Evolutionary conservation across 64 coral and sea anemone species (phyloP).

Genomic region (Montipora foliosa): DNA sequence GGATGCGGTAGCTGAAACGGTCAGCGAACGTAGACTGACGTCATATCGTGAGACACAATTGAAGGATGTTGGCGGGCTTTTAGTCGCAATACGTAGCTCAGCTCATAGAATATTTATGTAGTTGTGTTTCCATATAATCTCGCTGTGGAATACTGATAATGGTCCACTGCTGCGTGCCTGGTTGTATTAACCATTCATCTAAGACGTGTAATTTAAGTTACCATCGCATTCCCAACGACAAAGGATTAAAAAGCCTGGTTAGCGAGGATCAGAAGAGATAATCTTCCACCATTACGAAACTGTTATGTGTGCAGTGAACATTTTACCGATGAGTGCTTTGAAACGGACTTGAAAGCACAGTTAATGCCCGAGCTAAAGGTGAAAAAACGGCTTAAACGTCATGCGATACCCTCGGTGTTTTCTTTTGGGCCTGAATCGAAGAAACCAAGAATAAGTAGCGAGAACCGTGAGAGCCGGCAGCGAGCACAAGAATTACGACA

Average conservation of each 20-base stretch:
- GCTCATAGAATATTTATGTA: too few relatives aligned
- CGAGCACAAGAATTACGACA: too few relatives aligned
- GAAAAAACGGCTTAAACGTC: background rate
- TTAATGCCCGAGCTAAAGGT: background rate
- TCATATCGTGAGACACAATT: background rate
- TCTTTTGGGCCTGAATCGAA: too few relatives aligned
- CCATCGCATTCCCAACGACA: too few relatives aligned
- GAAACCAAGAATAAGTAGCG: too few relatives aligned
- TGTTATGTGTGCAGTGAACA: constrained; percentile 45
- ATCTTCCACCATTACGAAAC: constrained; percentile 10
- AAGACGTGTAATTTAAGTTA: too few relatives aligned
- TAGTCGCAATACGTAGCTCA: background rate
- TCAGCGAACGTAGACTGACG: background rate
- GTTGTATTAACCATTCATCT: too few relatives aligned
- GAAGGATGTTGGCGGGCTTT: background rate
- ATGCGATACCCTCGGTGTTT: too few relatives aligned
- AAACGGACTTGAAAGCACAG: constrained; percentile 20
- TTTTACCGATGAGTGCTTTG: constrained; percentile 46
- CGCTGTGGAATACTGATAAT: too few relatives aligned
- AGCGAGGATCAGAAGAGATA: constrained; percentile 6
- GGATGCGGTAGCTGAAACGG: background rate
- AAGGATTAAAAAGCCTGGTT: constrained; percentile 23
- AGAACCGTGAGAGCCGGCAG: too few relatives aligned
- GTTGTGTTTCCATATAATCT: too few relatives aligned
- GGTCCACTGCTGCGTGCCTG: too few relatives aligned